Percentiles rank a stretch among this genome's conserved stretches.
Evolutionary conservation across 2,113 vertebrate species (phyloP).

Genomic region (Seriola rivoliana): DNA sequence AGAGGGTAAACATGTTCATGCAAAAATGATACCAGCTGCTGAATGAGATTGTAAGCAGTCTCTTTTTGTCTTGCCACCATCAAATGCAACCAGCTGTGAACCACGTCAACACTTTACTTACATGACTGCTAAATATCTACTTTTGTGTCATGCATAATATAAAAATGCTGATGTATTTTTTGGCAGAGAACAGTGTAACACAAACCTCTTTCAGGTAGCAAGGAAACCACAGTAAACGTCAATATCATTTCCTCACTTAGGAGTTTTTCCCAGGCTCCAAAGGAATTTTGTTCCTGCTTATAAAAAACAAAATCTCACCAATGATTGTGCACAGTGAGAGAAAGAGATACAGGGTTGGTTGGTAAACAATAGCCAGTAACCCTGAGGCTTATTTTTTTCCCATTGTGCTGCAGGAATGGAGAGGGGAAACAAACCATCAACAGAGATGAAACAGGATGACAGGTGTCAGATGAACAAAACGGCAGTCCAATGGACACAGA

Average conservation of each 20-base stretch:
- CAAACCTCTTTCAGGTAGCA: not conserved
- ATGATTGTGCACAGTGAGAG: constrained; percentile 23
- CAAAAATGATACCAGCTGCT: constrained; percentile 33
- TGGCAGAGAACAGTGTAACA: not conserved
- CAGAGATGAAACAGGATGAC: constrained; percentile 67
- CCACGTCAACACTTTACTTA: not conserved
- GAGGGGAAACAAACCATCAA: constrained; percentile 46
- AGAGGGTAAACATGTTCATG: constrained; percentile 43
- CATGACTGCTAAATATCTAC: not conserved
- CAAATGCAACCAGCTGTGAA: not conserved
- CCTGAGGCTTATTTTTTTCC: constrained; percentile 50
- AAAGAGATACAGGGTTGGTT: constrained; percentile 64
- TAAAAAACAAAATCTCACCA: constrained; percentile 51
- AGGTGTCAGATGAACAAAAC: constrained; percentile 73
- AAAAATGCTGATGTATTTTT: constrained; percentile 28
- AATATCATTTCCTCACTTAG: constrained; percentile 57
- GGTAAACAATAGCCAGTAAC: constrained; percentile 72
- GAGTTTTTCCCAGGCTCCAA: constrained; percentile 75
- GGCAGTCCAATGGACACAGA: constrained; percentile 32
- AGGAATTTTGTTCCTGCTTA: constrained; percentile 63
- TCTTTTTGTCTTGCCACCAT: not conserved
- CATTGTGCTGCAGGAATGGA: constrained; percentile 58
- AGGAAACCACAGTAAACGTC: constrained; percentile 40
- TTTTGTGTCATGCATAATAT: constrained; percentile 17
- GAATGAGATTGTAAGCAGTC: constrained; percentile 19